phyloP scores from a whole-genome alignment of 2,113 vertebrate genomes.

The Lagopus muta region DNA sequence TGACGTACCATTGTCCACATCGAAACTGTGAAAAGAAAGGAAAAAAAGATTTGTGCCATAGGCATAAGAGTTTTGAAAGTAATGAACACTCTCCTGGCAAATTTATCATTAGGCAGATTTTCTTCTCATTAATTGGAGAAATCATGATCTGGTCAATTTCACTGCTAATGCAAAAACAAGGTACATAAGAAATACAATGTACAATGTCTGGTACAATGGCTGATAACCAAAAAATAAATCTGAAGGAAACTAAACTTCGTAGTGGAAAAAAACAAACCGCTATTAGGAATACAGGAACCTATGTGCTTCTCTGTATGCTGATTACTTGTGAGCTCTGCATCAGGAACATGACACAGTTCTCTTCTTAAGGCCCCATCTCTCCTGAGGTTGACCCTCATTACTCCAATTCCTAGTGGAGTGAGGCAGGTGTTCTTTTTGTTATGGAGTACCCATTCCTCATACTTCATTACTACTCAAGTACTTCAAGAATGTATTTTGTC shows the following conservation, averaged over 20 bases:
- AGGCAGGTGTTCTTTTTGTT: not conserved
- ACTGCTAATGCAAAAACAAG: not conserved
- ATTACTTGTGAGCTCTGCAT: not conserved
- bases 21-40: conserved; percentile 83
- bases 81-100: not conserved
- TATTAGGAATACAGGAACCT: not conserved
- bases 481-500: not conserved
- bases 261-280: not conserved
- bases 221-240: not conserved
- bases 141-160: not conserved
- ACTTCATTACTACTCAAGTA: not conserved
- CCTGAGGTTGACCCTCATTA: not conserved
- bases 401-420: not conserved
- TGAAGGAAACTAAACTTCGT: not conserved
- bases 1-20: conserved; percentile 99
- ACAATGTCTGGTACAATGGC: not conserved
- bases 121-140: not conserved
- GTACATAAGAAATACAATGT: not conserved
- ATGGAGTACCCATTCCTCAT: not conserved
- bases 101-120: not conserved
- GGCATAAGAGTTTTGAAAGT: not conserved
- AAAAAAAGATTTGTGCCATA: not conserved
- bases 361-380: not conserved
- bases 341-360: not conserved
- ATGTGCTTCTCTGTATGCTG: not conserved